Conservation (phyloP, 2,113 vertebrate genomes). For the Microtus oregoni region DNA sequence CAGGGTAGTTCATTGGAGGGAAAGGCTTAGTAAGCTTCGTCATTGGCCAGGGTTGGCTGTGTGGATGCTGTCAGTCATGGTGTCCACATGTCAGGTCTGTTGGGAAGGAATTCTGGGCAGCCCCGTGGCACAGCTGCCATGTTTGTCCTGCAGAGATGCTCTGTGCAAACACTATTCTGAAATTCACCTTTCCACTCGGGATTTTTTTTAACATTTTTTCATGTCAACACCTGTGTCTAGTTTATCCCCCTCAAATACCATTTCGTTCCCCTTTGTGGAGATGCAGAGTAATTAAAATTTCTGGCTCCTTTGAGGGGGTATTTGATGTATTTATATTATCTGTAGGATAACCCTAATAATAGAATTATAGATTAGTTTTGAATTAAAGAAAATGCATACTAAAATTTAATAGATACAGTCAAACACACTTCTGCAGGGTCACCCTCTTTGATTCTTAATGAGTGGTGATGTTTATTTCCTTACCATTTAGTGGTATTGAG, state of each 20-base stretch:
- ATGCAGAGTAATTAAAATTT: neutral
- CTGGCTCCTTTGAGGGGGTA: neutral
- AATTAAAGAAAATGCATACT: neutral
- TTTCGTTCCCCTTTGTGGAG: neutral
- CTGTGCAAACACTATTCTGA: neutral
- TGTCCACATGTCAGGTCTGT: neutral
- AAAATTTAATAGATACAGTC: neutral
- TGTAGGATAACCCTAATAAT: neutral
- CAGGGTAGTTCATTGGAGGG: too few relatives aligned
- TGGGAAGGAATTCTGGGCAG: neutral
- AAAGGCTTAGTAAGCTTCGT: neutral
- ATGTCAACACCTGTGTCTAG: neutral
- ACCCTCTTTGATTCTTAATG: neutral
- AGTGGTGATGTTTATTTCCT: neutral
- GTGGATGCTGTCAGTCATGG: neutral
- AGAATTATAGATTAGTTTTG: conserved; percentile 23
- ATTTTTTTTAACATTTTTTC: neutral
- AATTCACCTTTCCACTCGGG: neutral
- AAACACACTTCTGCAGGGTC: neutral
- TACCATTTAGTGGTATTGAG: neutral
- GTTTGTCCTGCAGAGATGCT: neutral
- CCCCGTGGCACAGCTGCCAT: accelerated
- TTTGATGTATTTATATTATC: neutral
- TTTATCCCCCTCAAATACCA: neutral
- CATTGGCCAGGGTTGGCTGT: neutral